Conservation (phyloP, 1,140 invertebrate species). For the Drosophila lowei region DNA sequence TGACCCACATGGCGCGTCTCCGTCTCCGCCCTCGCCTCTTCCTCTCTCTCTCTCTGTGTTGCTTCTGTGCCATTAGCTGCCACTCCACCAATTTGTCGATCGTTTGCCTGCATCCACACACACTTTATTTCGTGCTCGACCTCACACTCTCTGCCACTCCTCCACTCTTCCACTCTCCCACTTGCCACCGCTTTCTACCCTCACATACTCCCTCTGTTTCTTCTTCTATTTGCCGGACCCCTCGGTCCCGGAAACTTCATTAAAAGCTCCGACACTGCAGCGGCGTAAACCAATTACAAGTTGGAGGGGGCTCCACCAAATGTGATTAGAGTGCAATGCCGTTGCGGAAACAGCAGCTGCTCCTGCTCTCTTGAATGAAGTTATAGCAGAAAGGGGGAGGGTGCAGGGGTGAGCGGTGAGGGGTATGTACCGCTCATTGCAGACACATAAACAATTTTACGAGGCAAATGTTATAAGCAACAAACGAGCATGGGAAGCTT, state of each 20-base stretch:
- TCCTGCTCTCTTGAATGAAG: conserved; percentile 13
- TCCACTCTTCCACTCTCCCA: background rate
- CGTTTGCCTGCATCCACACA: conserved; percentile 23
- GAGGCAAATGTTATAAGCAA: conserved; percentile 55
- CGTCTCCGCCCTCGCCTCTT: background rate
- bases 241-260: conserved; percentile 54
- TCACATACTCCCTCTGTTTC: background rate
- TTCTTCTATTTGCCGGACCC: background rate
- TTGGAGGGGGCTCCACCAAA: conserved; percentile 50
- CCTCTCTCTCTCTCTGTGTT: background rate
- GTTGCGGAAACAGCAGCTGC: conserved; percentile 35
- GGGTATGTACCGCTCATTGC: conserved; percentile 25
- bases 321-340: conserved; percentile 75
- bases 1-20: background rate
- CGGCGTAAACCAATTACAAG: conserved; percentile 71
- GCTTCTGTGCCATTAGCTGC: conserved; percentile 35
- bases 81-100: conserved; percentile 49
- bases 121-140: background rate
- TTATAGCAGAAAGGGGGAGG: conserved; percentile 1
- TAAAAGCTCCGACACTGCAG: conserved; percentile 61
- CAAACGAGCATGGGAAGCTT: conserved; percentile 56
- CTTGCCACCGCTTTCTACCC: background rate
- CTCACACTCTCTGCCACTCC: background rate
- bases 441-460: conserved; percentile 70
- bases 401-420: conserved; percentile 2